phyloP scores from a whole-genome alignment of 2,797 vertebrate species.

The Sciurus vulgaris region DNA sequence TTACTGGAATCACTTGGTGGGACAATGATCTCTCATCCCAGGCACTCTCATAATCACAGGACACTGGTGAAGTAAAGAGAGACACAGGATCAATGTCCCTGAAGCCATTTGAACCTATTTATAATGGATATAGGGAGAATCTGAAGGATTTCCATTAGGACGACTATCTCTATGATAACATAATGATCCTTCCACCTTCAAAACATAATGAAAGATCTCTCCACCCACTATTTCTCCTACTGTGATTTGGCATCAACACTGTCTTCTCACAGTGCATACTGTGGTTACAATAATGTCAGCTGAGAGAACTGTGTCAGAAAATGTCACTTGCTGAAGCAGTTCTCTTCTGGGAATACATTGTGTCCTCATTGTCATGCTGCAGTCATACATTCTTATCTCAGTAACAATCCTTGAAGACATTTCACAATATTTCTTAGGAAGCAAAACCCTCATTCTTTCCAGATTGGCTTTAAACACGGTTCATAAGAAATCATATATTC shows the following conservation, averaged over 20 bases:
- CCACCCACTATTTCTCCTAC: neutral
- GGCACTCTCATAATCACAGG: slow-evolving; percentile 1
- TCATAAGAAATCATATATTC: slow-evolving; percentile 58
- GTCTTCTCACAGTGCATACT: neutral
- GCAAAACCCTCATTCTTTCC: slow-evolving; percentile 44
- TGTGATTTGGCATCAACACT: slow-evolving; percentile 48
- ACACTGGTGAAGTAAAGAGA: neutral
- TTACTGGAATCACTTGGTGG: slow-evolving; percentile 7
- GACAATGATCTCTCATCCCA: slow-evolving; percentile 25
- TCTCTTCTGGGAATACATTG: slow-evolving; percentile 27
- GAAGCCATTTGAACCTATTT: slow-evolving; percentile 39
- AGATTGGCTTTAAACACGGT: slow-evolving; percentile 29
- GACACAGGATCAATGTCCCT: neutral
- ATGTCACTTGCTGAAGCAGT: slow-evolving; percentile 42
- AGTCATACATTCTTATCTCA: slow-evolving; percentile 16
- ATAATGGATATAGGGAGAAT: slow-evolving; percentile 29
- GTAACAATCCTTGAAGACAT: slow-evolving; percentile 33
- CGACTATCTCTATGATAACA: slow-evolving; percentile 37
- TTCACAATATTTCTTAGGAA: slow-evolving; percentile 48
- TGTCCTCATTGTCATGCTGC: neutral
- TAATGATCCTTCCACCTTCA: slow-evolving; percentile 41
- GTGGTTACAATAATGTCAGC: slow-evolving; percentile 4
- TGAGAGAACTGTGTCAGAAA: slow-evolving; percentile 55
- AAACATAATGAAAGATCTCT: slow-evolving; percentile 53
- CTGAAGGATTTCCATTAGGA: slow-evolving; percentile 13